Evolutionary conservation across 2,888 invertebrate genomes (phyloP).

Genomic region (Monopis laevigella): DNA sequence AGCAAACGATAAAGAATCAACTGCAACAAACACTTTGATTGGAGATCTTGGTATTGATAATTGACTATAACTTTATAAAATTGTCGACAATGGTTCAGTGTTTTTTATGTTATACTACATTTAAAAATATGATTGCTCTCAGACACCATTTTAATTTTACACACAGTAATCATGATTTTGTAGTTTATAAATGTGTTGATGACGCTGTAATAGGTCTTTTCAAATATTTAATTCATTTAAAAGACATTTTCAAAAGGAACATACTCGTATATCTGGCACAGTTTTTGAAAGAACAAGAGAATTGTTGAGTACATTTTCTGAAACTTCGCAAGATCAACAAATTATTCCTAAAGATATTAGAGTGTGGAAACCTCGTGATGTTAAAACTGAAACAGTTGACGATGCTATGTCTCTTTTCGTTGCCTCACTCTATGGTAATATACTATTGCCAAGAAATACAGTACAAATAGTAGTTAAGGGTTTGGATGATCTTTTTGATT

Average conservation of each 20-base stretch:
- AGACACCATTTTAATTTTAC: neutral
- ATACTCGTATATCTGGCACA: too few relatives aligned
- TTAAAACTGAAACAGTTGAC: neutral
- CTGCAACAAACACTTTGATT: neutral
- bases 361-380: neutral
- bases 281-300: too few relatives aligned
- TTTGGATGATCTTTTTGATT: neutral
- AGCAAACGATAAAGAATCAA: neutral
- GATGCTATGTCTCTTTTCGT: neutral
- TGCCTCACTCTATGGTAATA: constrained; percentile 1
- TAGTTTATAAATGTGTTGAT: too few relatives aligned
- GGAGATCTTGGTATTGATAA: neutral
- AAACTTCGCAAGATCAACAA: neutral
- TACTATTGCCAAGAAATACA: neutral
- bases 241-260: neutral
- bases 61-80: too few relatives aligned
- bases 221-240: neutral
- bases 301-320: neutral
- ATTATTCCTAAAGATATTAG: neutral
- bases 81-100: constrained; percentile 1
- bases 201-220: neutral
- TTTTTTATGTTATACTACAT: neutral
- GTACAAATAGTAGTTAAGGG: neutral
- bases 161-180: too few relatives aligned
- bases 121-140: neutral